Conservation (phyloP, 2,888 invertebrate genomes). For the Lacanobia wlatinum region DNA sequence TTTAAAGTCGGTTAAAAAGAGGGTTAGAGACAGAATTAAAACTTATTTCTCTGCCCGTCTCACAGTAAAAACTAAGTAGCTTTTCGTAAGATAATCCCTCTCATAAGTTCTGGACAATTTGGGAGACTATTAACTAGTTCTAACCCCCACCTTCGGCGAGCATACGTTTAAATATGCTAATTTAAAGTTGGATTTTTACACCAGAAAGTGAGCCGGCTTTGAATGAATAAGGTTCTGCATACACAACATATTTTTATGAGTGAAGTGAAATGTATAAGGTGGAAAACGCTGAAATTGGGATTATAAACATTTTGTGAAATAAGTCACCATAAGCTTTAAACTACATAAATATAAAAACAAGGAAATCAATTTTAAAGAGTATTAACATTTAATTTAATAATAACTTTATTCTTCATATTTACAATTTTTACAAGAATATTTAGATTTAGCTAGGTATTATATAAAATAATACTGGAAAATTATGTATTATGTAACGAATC, state of each 20-base stretch:
- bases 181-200: conserved; percentile 19
- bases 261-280: neutral
- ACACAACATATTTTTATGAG: neutral
- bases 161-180: conserved; percentile 40
- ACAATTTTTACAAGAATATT: no score
- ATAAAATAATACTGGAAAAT: no score
- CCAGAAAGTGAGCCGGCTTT: conserved; percentile 12
- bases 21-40: neutral
- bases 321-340: no score
- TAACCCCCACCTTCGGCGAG: conserved; percentile 8
- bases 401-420: no score
- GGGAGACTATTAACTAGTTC: conserved; percentile 28
- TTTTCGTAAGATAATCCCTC: conserved; percentile 30
- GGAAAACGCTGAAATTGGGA: neutral
- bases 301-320: neutral
- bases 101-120: conserved; percentile 33
- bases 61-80: conserved; percentile 4
- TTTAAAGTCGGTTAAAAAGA: no score
- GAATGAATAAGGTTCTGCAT: conserved; percentile 7
- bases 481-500: no score
- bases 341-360: no score
- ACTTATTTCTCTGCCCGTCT: neutral
- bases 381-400: no score
- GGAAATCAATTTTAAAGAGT: no score
- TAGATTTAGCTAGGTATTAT: no score